Base-by-base conservation (phyloP, 2,113 vertebrate genomes). In the Anguilla japonica region DNA sequence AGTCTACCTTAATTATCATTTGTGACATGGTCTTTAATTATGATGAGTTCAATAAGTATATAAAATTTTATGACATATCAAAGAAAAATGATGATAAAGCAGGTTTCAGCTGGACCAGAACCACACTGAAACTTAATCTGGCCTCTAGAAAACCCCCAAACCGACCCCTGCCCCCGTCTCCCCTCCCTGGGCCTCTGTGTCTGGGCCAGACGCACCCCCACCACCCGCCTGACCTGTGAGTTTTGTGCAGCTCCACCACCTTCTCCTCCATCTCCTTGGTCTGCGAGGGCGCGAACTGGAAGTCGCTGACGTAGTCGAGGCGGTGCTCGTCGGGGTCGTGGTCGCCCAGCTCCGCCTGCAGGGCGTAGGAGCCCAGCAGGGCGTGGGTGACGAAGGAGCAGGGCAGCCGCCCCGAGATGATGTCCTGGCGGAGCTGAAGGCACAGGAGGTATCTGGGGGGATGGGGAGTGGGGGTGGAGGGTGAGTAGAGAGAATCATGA, bases 221-320 rank as follows among this genome's bases (percentile, higher is more conserved):
- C 63, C 20, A 22, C 5, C 46, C 22, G 83, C 90, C 80, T 83
- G 20, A 99, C 98, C 97, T 98, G 95, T 98, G 98, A 85, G 97
- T 96, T 94, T 97, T 98, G 92, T 99, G 97, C 46, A 99, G 94
- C 86, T 99, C 98, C 84, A 97, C 92, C 92, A 99, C 96, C 90
- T 99, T 99, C 89, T 99, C 98, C 93, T 99, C 98, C 96, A 99
- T 96, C 93, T 99, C 98, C 92, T 96, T 98, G 82, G 96, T 98
- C 90, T 99, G 98, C 86, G 92, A 96, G 56, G 98, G 97, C 9
- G 97, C 96, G 92, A 99, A 98, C 9, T 95, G 97, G 92, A 98
- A 96, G 91, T 98, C 97, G 67, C 93, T 93, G 89, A 97, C 94
- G 91, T 96, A 96, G 91, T 96, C 96, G 41, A 93, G 89, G 13